Evolutionary conservation across 2,113 vertebrate genomes (phyloP).

Genomic region (Rhineura floridana): DNA sequence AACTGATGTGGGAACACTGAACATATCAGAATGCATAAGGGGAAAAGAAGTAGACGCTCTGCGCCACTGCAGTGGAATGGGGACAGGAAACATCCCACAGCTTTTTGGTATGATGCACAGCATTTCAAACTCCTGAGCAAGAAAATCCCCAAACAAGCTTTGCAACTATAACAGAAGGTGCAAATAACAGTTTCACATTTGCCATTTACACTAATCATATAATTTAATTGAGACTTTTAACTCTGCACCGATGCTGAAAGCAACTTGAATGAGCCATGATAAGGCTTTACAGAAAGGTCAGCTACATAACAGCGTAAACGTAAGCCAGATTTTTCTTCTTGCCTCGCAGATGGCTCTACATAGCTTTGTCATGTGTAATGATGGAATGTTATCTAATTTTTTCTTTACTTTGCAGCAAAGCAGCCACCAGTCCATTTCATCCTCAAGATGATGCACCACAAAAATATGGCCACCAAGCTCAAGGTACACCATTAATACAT

Average conservation of each 20-base stretch:
- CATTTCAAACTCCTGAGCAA: neutral
- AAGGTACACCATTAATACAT: neutral
- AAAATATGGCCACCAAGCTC: constrained; percentile 45
- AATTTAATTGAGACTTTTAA: neutral
- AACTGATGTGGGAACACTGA: neutral
- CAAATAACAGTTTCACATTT: neutral
- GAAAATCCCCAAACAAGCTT: neutral
- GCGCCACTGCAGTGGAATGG: neutral
- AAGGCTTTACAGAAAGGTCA: neutral
- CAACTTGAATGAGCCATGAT: neutral
- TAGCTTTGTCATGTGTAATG: constrained; percentile 44
- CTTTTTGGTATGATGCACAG: neutral
- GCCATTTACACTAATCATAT: neutral
- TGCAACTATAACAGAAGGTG: neutral
- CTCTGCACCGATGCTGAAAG: neutral
- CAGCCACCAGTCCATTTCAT: constrained; percentile 36
- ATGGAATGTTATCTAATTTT: constrained; percentile 51
- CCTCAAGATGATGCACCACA: constrained; percentile 39
- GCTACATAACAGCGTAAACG: no score
- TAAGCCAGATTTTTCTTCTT: neutral
- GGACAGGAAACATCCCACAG: neutral
- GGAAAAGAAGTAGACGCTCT: neutral
- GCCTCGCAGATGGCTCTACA: constrained; percentile 8
- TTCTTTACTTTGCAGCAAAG: constrained; percentile 56
- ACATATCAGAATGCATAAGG: neutral